These are phyloP conservation scores for Ceratosolen solmsi DNA, from an alignment of 1,140 invertebrate species.

Conservation along the genomic window DNA sequence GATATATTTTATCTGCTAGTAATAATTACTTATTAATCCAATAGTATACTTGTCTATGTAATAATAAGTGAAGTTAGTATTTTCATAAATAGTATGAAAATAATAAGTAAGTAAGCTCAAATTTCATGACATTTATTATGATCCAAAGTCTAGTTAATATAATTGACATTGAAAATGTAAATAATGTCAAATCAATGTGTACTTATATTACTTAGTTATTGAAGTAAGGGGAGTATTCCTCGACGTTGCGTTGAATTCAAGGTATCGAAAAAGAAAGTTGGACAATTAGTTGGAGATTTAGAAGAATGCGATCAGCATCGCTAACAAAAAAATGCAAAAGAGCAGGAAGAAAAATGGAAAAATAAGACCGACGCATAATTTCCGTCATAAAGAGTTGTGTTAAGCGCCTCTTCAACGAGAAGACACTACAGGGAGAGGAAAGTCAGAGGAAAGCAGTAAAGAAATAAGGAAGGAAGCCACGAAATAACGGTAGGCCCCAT, in stretches of 20 bases:
- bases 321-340: not conserved
- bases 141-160: too few species aligned
- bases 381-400: not conserved
- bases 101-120: too few species aligned
- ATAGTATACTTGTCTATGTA: too few species aligned
- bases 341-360: not conserved
- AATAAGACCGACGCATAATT: constrained; percentile 5
- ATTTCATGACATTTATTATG: too few species aligned
- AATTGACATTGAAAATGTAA: not conserved
- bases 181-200: not conserved
- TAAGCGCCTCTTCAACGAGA: not conserved
- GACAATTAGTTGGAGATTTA: not conserved
- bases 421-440: not conserved
- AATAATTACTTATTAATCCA: too few species aligned
- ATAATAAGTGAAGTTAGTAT: too few species aligned
- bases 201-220: constrained; percentile 7
- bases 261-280: not conserved
- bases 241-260: too few species aligned
- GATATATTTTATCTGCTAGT: too few species aligned
- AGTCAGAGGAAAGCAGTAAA: constrained; percentile 7
- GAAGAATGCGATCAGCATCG: not conserved
- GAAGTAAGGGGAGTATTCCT: not conserved
- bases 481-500: constrained; percentile 30
- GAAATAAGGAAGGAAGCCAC: constrained; percentile 30
- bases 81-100: too few species aligned